These are phyloP conservation scores for Oxyruncus cristatus DNA, from an alignment of 2,113 vertebrate genomes.

Conservation along the genomic window DNA sequence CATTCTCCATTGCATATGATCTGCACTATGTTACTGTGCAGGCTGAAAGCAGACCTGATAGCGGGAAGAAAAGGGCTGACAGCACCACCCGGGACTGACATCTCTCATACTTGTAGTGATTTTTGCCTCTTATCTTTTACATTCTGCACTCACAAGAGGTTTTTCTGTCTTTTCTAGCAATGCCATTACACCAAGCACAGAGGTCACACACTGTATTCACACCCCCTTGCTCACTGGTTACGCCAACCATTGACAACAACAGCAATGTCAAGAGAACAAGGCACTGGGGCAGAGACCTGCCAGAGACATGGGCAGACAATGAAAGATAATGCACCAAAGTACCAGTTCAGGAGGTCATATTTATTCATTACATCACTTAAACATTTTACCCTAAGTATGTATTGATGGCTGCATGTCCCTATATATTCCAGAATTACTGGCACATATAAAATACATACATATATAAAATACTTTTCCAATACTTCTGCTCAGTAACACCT, in stretches of 20 bases:
- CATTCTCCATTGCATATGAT: not conserved
- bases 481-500: not conserved
- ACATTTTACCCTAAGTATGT: not conserved
- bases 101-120: accelerated
- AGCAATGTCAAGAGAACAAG: not conserved
- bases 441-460: no score
- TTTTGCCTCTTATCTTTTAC: not conserved
- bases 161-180: not conserved
- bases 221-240: not conserved
- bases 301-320: not conserved
- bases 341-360: not conserved
- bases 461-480: not conserved
- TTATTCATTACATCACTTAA: not conserved
- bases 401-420: not conserved
- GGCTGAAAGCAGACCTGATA: not conserved
- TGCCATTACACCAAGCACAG: not conserved
- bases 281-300: not conserved
- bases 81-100: not conserved
- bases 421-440: not conserved
- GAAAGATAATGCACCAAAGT: not conserved
- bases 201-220: not conserved
- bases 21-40: not conserved
- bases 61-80: not conserved
- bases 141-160: not conserved
- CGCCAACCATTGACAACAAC: not conserved